Evolutionary conservation across 2,113 vertebrate species (phyloP).

Genomic region (Saguinus midas): DNA sequence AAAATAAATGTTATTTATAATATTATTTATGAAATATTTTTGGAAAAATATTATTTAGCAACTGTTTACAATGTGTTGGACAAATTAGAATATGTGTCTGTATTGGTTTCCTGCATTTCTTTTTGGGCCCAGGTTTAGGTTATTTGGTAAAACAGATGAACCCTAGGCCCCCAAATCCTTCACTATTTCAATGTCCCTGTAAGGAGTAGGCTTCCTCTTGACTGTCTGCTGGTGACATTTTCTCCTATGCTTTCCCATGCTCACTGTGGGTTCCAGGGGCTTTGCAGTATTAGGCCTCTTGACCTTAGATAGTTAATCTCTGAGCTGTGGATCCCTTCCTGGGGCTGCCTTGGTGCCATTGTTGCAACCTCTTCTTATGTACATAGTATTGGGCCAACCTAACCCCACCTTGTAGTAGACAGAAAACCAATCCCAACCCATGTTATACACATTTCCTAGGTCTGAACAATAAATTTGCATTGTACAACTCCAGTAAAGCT

Average conservation of each 20-base stretch:
- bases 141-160: background rate
- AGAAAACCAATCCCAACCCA: background rate
- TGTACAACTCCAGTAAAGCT: background rate
- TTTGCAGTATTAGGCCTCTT: background rate
- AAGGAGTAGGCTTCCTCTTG: background rate
- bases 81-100: background rate
- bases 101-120: background rate
- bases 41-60: background rate
- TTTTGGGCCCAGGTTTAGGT: background rate
- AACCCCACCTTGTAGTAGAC: background rate
- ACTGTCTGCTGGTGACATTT: background rate
- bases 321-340: background rate
- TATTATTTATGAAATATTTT: constrained; percentile 13
- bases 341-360: background rate
- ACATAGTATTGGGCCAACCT: background rate
- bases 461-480: background rate
- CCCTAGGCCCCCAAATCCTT: background rate
- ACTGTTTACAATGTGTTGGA: background rate
- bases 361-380: background rate
- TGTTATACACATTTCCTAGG: background rate
- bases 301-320: background rate
- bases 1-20: background rate
- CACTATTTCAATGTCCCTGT: background rate
- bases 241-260: background rate
- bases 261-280: background rate